Percentiles rank a stretch among this genome's conserved stretches.
Evolutionary conservation across 1,140 invertebrate species (phyloP).

Genomic region (Drosophila jambulina): DNA sequence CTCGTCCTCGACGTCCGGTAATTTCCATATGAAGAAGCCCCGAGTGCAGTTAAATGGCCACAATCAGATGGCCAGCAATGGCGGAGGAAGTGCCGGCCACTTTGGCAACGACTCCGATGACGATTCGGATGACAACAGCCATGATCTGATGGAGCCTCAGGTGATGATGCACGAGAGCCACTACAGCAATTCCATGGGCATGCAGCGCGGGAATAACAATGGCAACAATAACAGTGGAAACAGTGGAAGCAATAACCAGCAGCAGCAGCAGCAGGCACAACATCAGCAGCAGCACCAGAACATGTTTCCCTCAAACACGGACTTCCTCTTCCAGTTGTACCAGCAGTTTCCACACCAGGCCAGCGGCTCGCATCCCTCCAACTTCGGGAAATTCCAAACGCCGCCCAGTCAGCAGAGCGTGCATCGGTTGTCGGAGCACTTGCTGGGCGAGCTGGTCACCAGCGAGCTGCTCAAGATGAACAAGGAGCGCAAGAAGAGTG

Average conservation of each 20-base stretch:
- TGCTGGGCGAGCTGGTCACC: conserved; percentile 81
- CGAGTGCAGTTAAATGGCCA: conserved; percentile 70
- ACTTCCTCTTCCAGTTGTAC: conserved; percentile 83
- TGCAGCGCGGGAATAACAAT: conserved; percentile 60
- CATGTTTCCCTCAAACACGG: conserved; percentile 79
- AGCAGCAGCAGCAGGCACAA: conserved; percentile 30
- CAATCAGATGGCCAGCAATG: conserved; percentile 57
- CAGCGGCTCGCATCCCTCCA: conserved; percentile 56
- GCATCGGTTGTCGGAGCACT: conserved; percentile 78
- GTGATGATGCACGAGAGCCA: conserved; percentile 65
- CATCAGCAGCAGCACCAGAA: conserved; percentile 67
- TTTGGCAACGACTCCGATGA: conserved; percentile 75
- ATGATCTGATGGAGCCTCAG: conserved; percentile 62
- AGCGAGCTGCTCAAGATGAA: conserved; percentile 83
- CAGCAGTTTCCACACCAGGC: conserved; percentile 78
- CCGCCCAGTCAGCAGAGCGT: conserved; percentile 63
- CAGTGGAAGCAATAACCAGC: conserved; percentile 38
- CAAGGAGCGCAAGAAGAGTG: conserved; percentile 80
- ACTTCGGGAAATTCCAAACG: conserved; percentile 72
- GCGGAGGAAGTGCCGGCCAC: conserved; percentile 47
- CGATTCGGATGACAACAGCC: conserved; percentile 78
- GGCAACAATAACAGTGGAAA: conserved; percentile 39
- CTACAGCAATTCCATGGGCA: conserved; percentile 50
- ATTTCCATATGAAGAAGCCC: conserved; percentile 74
- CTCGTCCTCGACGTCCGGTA: conserved; percentile 66